Evolutionary conservation across 2,113 vertebrate species (phyloP).

Genomic region (Syrrhaptes paradoxus): DNA sequence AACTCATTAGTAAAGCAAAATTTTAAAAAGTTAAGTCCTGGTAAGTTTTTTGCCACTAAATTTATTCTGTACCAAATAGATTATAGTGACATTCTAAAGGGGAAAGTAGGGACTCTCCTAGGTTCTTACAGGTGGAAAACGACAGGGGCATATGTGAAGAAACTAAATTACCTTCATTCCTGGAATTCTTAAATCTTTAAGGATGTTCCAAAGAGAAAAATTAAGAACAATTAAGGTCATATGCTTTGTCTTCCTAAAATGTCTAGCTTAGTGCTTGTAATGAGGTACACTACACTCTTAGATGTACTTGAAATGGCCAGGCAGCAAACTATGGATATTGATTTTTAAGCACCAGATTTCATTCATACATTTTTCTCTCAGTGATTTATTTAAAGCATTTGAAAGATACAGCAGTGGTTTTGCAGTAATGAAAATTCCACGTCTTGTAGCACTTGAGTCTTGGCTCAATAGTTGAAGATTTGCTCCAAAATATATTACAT

Average conservation of each 20-base stretch:
- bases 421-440: conserved; percentile 71
- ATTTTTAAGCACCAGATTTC: conserved; percentile 18
- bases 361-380: conserved; percentile 19
- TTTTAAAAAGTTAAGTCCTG: not conserved
- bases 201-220: not conserved
- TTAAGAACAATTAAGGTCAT: not conserved
- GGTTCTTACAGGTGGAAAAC: not conserved
- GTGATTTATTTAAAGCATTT: conserved; percentile 53
- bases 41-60: not conserved
- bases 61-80: not conserved
- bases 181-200: not conserved
- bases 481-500: conserved; percentile 60
- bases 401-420: conserved; percentile 54
- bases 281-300: not conserved
- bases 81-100: not conserved
- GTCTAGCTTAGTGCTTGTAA: not conserved
- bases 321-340: not conserved
- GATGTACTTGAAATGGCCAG: not conserved
- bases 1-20: not conserved
- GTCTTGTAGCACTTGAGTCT: conserved; percentile 53
- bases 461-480: conserved; percentile 29
- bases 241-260: not conserved
- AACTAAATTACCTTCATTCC: not conserved
- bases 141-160: fast-evolving
- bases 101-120: not conserved